These are phyloP conservation scores for Gobio gobio DNA, from an alignment of 2,113 vertebrate species.

Conservation along the genomic window DNA sequence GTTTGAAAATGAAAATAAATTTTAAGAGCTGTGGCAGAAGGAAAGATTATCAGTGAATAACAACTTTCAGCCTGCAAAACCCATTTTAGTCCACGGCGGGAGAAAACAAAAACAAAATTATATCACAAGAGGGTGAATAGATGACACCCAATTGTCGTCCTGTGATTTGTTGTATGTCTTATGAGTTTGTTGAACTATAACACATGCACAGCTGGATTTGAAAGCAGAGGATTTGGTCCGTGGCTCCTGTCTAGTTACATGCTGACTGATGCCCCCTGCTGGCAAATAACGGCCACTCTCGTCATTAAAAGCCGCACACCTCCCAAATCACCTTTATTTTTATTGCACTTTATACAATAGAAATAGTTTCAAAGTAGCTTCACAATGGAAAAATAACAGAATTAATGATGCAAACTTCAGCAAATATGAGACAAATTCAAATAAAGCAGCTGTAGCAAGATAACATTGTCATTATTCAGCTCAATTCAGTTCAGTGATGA, in stretches of 20 bases:
- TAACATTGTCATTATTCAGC: no score
- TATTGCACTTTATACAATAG: no score
- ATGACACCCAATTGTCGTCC: background rate
- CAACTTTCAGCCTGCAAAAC: background rate
- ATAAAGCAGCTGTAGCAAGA: no score
- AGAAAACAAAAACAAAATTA: no score
- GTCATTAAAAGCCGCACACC: background rate
- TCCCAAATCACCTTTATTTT: background rate
- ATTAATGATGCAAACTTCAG: no score
- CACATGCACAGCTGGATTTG: background rate
- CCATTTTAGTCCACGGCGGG: background rate
- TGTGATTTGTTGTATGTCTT: background rate
- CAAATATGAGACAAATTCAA: no score
- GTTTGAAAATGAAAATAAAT: background rate
- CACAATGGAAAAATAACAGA: no score
- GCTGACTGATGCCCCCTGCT: constrained; percentile 3
- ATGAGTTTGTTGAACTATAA: background rate
- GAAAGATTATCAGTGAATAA: background rate
- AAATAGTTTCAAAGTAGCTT: no score
- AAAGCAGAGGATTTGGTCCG: no score
- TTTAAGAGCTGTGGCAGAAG: background rate
- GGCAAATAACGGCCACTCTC: background rate
- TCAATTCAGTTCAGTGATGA: no score
- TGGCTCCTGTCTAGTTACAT: background rate
- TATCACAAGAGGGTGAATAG: background rate